Percentiles rank a stretch among this genome's conserved stretches.
phyloP scores from a whole-genome alignment of 1,140 invertebrate genomes.

The Coptotermes formosanus region DNA sequence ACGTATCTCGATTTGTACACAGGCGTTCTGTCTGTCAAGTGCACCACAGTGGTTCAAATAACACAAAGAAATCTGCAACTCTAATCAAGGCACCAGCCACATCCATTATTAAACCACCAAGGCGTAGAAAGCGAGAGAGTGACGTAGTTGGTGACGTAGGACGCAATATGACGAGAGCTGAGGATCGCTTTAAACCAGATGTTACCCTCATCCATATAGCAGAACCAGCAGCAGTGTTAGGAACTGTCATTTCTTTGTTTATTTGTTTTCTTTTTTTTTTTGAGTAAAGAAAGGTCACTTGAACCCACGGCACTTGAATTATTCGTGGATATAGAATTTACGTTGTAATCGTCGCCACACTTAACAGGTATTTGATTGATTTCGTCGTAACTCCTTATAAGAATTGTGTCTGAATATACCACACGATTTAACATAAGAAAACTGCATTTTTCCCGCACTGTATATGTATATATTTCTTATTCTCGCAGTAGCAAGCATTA shows the following conservation, averaged over 20 bases:
- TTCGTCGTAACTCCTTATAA: too few species aligned
- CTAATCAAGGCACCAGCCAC: neutral
- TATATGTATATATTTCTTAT: too few species aligned
- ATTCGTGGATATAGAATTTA: too few species aligned
- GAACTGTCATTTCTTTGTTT: neutral
- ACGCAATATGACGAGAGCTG: neutral
- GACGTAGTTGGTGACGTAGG: neutral
- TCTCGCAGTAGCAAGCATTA: too few species aligned
- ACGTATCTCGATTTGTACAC: neutral
- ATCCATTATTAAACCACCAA: neutral
- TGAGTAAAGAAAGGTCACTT: too few species aligned
- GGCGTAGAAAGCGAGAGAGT: neutral
- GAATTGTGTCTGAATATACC: too few species aligned
- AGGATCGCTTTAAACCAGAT: neutral
- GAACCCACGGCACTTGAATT: too few species aligned
- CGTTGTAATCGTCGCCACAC: too few species aligned
- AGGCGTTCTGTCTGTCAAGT: neutral
- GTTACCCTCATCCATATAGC: neutral
- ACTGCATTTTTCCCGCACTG: too few species aligned
- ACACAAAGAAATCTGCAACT: neutral
- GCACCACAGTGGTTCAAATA: neutral
- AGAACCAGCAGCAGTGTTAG: neutral
- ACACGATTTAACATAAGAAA: too few species aligned
- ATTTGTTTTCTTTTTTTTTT: neutral
- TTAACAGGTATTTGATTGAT: too few species aligned